These are phyloP conservation scores for Stenoptilia bipunctidactyla DNA, from an alignment of 2,888 invertebrate genomes.

Conservation along the genomic window DNA sequence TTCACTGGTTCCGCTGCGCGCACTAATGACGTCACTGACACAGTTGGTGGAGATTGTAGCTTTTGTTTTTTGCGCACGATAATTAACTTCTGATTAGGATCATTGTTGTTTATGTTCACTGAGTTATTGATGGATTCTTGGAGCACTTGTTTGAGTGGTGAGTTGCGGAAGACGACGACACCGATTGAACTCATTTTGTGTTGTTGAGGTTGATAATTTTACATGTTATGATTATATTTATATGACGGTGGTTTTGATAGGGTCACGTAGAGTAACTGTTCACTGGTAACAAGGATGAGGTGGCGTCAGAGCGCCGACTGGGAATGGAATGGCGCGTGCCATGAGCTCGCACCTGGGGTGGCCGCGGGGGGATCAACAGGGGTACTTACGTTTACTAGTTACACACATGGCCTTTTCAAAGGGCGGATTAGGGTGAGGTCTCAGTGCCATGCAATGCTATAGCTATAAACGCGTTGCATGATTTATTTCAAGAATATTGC, in stretches of 20 bases:
- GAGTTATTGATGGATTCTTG: constrained; percentile 74
- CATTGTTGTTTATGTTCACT: constrained; percentile 64
- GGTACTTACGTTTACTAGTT: constrained; percentile 68
- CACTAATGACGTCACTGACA: constrained; percentile 58
- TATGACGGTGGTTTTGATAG: constrained; percentile 32
- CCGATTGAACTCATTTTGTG: constrained; percentile 68
- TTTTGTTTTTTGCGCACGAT: constrained; percentile 67
- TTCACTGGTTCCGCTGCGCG: constrained; percentile 40
- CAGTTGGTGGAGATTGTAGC: constrained; percentile 41
- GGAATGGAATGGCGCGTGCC: constrained; percentile 68
- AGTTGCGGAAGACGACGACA: constrained; percentile 72
- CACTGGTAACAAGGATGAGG: constrained; percentile 30
- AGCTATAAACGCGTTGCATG: constrained; percentile 17
- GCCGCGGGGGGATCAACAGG: constrained; percentile 64
- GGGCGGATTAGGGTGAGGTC: constrained; percentile 51
- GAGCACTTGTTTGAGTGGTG: constrained; percentile 74
- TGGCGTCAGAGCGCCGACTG: constrained; percentile 64
- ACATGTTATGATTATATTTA: constrained; percentile 51
- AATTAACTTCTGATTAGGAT: constrained; percentile 57
- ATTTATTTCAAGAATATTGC: constrained; percentile 9
- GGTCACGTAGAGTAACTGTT: constrained; percentile 37
- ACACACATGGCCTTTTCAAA: constrained; percentile 65
- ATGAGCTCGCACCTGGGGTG: constrained; percentile 62
- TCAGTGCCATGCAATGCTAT: constrained; percentile 22
- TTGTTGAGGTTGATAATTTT: constrained; percentile 36